Conservation (phyloP, 2,888 invertebrate species). For the Cotesia congregata region DNA sequence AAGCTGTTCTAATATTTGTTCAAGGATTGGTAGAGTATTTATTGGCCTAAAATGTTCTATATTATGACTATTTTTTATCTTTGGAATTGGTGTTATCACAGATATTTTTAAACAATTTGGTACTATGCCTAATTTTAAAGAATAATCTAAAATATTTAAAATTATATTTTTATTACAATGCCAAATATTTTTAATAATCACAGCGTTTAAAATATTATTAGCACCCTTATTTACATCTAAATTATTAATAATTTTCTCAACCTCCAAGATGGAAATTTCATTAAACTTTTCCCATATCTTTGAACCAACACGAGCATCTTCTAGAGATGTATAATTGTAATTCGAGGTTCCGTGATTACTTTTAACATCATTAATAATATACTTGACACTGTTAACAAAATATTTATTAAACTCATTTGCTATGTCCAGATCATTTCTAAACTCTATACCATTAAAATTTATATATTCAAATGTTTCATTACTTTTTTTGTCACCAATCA, state of each 20-base stretch:
- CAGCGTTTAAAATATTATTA: slow-evolving; percentile 33
- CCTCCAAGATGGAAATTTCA: slow-evolving; percentile 22
- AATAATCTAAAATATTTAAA: slow-evolving; percentile 19
- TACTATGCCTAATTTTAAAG: slow-evolving; percentile 24
- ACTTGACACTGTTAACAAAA: slow-evolving; percentile 33
- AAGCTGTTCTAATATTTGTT: too few relatives aligned
- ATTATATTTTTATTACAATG: slow-evolving; percentile 29
- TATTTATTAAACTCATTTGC: slow-evolving; percentile 33
- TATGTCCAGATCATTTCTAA: not conserved
- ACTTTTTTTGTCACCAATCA: slow-evolving; percentile 31
- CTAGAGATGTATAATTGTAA: slow-evolving; percentile 24
- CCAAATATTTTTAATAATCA: slow-evolving; percentile 38
- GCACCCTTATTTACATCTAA: slow-evolving; percentile 38
- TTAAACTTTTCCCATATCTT: slow-evolving; percentile 30
- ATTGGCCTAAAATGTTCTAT: too few relatives aligned
- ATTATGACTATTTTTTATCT: too few relatives aligned
- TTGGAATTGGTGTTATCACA: too few relatives aligned
- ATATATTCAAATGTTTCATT: slow-evolving; percentile 8
- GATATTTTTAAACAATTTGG: slow-evolving; percentile 5
- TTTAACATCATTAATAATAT: slow-evolving; percentile 31
- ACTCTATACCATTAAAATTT: slow-evolving; percentile 16
- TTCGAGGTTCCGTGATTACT: slow-evolving; percentile 25
- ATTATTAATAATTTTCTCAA: slow-evolving; percentile 28
- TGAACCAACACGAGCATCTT: slow-evolving; percentile 21
- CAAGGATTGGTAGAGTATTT: too few relatives aligned